These are phyloP conservation scores for Eolophus roseicapilla DNA, from an alignment of 2,113 vertebrate species.

Conservation along the genomic window DNA sequence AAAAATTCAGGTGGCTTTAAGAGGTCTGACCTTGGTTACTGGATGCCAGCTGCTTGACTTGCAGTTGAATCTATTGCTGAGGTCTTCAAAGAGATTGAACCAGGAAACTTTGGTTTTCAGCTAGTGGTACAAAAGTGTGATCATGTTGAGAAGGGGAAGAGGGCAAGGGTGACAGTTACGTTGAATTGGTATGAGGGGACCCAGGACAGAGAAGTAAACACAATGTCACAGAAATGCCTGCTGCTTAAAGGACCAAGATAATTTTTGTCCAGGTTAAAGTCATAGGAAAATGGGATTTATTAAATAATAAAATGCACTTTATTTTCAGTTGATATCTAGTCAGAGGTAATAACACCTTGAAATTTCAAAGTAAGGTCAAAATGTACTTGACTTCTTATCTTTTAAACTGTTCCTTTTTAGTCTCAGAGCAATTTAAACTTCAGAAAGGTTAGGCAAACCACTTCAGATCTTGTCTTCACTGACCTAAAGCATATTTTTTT, in stretches of 20 bases:
- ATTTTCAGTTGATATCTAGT: background rate
- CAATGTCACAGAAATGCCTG: background rate
- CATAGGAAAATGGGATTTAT: background rate
- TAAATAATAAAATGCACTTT: background rate
- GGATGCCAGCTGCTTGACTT: background rate
- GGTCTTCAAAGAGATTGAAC: background rate
- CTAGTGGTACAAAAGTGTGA: background rate
- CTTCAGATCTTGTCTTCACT: background rate
- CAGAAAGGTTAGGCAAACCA: background rate
- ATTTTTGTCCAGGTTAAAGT: background rate
- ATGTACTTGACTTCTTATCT: background rate
- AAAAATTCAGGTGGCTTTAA: background rate
- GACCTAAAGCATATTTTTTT: background rate
- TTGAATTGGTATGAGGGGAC: background rate
- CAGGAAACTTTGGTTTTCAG: background rate
- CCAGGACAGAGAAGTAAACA: background rate
- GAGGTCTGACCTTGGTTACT: background rate
- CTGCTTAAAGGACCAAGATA: background rate
- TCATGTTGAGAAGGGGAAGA: background rate
- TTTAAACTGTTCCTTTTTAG: background rate
- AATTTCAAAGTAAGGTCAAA: constrained; percentile 2
- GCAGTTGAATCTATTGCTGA: background rate
- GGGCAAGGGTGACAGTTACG: background rate
- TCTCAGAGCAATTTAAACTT: background rate
- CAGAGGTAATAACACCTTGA: background rate